Conservation (phyloP, 2,888 invertebrate species). For the Agrochola circellaris region DNA sequence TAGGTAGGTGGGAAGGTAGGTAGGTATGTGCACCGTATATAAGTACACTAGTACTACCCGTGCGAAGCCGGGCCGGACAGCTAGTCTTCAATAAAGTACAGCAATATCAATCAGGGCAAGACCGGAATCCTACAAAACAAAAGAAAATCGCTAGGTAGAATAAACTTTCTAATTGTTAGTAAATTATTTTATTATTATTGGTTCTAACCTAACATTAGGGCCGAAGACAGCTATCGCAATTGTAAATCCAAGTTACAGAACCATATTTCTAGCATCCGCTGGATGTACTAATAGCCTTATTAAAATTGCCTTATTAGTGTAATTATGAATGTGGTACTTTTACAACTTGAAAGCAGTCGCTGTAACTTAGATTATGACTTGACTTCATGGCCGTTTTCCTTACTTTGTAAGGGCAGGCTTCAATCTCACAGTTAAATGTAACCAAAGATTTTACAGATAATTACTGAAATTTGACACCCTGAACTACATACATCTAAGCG, state of each 20-base stretch:
- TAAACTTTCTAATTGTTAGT: conserved; percentile 39
- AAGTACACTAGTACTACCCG: too few species aligned
- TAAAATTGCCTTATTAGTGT: conserved; percentile 77
- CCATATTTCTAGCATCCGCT: conserved; percentile 76
- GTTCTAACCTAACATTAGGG: conserved; percentile 22
- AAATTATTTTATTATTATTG: conserved; percentile 42
- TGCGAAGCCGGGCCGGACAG: too few species aligned
- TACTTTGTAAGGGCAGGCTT: conserved; percentile 24
- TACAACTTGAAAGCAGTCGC: conserved; percentile 62
- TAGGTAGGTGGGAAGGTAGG: too few species aligned
- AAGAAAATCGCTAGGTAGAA: conserved; percentile 31
- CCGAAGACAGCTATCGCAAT: conserved; percentile 65
- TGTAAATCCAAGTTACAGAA: conserved; percentile 70
- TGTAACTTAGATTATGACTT: conserved; percentile 27
- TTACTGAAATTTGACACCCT: not conserved
- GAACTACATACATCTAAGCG: not conserved
- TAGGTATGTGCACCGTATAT: too few species aligned
- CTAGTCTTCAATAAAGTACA: not conserved
- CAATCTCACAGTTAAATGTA: not conserved
- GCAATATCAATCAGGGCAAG: not conserved
- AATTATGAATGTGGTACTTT: conserved; percentile 73
- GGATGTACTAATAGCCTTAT: conserved; percentile 72
- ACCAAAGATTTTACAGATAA: not conserved
- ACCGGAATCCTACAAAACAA: not conserved
- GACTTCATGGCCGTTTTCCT: conserved; percentile 1